These are phyloP conservation scores for Protomyctophum bolini DNA, from an alignment of 2,113 vertebrate genomes.

Conservation along the genomic window DNA sequence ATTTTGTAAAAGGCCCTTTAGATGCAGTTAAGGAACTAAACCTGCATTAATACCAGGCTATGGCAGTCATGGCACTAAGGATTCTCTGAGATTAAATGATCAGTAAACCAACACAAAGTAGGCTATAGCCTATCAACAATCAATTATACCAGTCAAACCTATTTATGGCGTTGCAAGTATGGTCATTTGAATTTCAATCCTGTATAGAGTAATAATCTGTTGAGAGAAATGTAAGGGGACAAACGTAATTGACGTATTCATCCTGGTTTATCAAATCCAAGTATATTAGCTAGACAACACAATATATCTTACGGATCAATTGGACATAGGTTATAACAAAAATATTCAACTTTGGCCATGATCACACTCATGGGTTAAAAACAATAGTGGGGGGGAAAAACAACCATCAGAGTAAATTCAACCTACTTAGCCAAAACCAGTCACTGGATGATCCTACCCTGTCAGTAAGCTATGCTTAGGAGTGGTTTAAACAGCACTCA, in stretches of 20 bases:
- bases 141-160: conserved; percentile 36
- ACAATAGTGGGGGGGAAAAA: conserved; percentile 38
- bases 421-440: conserved; percentile 59
- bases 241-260: conserved; percentile 42
- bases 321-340: conserved; percentile 68
- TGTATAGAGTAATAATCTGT: conserved; percentile 4
- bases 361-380: conserved; percentile 63
- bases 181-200: conserved; percentile 30
- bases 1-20: conserved; percentile 40
- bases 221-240: conserved; percentile 51
- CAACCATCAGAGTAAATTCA: conserved; percentile 68
- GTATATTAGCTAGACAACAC: conserved; percentile 61
- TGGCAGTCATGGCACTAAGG: conserved; percentile 25
- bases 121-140: conserved; percentile 37
- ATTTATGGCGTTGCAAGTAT: conserved; percentile 37
- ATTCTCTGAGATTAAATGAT: conserved; percentile 32
- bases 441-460: conserved; percentile 42
- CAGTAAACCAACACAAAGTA: conserved; percentile 27
- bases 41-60: conserved; percentile 11
- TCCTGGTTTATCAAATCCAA: conserved; percentile 57
- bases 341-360: conserved; percentile 74
- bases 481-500: conserved; percentile 49
- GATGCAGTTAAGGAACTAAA: conserved; percentile 12
- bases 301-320: conserved; percentile 62
- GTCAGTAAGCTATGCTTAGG: conserved; percentile 58